Base-by-base conservation (phyloP, 2,888 invertebrate species). In the Pterostichus madidus region DNA sequence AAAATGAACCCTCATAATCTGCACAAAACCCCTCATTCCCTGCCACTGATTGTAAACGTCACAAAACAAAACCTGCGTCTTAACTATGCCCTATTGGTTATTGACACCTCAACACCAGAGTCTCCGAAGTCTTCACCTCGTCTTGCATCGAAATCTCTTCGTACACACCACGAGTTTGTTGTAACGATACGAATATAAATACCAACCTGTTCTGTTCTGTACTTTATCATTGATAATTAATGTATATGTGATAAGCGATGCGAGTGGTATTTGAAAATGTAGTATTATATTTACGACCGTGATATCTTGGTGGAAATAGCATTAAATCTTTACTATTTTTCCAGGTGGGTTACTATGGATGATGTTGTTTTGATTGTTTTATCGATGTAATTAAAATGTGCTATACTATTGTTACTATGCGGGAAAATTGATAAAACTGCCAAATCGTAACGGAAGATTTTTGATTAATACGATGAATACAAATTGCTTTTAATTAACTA, bases 181-280 rank as follows among this genome's bases (percentile, higher is more conserved):
- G 73, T 73, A 73, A 73, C 31, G 31, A 35, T 31, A 64, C 52
- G 49, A 75, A 75, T 75, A 75, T 17, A 31, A 77, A 77, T 75
- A 52, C 64, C 71, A 53, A 52, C 80, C 68, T 80, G 39, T 39
- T 39, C 39, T 39, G 44, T 80, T 64, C 52, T 52, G 46, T 49
- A 71, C 71, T 80, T 71, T 79, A 64, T 79, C 64, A 35, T 71
- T 80, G 80, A 80, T 71, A 80, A 80, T 71, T 80, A 80, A 71
- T 80, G 80, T 79, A 79, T 39, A 15, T 80, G 80, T 80, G 80
- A 80, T 80, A 80, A 80, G 80, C 11, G 32, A 68, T 17, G 24
- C 80, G 46, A 79, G 52, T 64, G 44, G 79, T 79, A 79, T 79
- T 79, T 79, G 64, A 80, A 80, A 80, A 53, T 64, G 53, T 61